These are phyloP conservation scores for Philhelius pedissequus DNA, from an alignment of 2,888 invertebrate genomes.

Conservation along the genomic window DNA sequence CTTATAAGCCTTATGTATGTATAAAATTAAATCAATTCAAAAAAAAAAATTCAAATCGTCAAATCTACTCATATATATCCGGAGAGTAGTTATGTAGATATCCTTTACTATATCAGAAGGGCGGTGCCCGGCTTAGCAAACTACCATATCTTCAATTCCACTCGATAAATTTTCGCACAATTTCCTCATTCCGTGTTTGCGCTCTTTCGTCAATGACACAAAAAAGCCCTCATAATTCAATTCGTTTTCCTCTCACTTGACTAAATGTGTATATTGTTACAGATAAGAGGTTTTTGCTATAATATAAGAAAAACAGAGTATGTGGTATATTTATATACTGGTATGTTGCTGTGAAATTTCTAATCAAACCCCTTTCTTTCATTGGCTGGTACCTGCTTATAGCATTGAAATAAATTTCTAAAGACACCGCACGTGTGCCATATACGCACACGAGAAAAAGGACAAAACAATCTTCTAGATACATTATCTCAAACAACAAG, in stretches of 20 bases:
- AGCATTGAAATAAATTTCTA: background rate
- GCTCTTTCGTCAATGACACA: background rate
- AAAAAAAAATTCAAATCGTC: too few species aligned
- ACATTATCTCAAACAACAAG: background rate
- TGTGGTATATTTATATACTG: background rate
- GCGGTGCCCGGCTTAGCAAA: background rate
- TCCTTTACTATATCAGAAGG: background rate
- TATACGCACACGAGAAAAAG: background rate
- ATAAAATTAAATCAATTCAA: too few species aligned
- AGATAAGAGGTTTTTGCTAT: background rate
- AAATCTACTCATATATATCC: too few species aligned
- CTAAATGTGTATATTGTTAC: background rate
- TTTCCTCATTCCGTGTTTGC: background rate
- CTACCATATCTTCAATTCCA: background rate
- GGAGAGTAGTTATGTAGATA: too few species aligned
- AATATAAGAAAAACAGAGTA: background rate
- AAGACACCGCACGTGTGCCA: background rate
- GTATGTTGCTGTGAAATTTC: background rate
- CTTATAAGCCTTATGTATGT: too few species aligned
- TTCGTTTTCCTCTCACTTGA: background rate
- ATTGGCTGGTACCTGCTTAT: background rate
- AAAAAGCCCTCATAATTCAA: background rate
- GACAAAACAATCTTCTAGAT: background rate
- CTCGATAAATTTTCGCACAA: background rate
- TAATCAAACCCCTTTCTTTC: background rate